Evolutionary conservation across 2,888 invertebrate genomes (phyloP).

Genomic region (Linhomoeus sp.): DNA sequence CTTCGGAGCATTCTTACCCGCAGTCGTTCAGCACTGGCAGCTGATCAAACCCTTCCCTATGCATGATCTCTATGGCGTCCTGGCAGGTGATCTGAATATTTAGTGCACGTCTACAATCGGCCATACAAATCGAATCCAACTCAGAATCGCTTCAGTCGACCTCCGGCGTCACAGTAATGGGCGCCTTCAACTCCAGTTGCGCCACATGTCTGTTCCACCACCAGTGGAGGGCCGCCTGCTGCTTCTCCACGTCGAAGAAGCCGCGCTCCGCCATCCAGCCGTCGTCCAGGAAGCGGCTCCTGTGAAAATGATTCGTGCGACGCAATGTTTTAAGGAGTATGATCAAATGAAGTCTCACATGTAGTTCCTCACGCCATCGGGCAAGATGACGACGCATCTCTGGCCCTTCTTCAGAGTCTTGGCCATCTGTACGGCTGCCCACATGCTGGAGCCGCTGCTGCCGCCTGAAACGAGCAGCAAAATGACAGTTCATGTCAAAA

Average conservation of each 20-base stretch:
- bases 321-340: no score
- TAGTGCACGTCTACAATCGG: no score
- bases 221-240: conserved; percentile 2
- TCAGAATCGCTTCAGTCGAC: no score
- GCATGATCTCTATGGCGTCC: conserved; percentile 49
- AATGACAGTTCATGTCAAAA: no score
- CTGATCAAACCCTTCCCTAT: conserved; percentile 45
- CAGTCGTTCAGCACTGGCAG: conserved; percentile 42
- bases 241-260: conserved; percentile 30
- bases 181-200: conserved; percentile 40
- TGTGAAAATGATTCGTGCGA: no score
- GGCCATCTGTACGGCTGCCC: conserved; percentile 31
- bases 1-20: no score
- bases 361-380: conserved; percentile 90
- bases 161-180: conserved; percentile 42
- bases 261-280: conserved; percentile 77
- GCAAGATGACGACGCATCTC: conserved; percentile 66
- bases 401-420: conserved; percentile 56
- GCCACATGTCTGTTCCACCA: conserved; percentile 51
- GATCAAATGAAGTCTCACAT: no score
- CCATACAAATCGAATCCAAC: no score
- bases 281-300: conserved; percentile 75
- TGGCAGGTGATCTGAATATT: conserved; percentile 42
- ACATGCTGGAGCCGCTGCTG: conserved; percentile 69
- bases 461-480: conserved; percentile 41